phyloP scores from a whole-genome alignment of 2,797 vertebrate genomes.

The Phataginus tricuspis region DNA sequence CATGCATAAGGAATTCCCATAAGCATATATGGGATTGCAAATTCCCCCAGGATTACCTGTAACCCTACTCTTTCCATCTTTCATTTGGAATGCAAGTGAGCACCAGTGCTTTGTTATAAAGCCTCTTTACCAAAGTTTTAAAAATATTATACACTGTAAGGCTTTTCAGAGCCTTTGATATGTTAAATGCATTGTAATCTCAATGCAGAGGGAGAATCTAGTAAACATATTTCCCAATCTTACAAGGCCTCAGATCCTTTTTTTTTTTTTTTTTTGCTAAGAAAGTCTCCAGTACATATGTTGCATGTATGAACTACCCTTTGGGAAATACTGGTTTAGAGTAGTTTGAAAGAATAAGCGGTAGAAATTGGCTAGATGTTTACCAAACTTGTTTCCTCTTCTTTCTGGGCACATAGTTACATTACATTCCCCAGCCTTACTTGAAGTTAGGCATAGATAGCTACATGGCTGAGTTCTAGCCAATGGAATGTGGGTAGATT shows the following conservation, averaged over 20 bases:
- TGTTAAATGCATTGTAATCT: conserved; percentile 20
- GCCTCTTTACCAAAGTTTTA: neutral
- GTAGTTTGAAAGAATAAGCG: conserved; percentile 14
- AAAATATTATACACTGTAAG: neutral
- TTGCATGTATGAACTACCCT: neutral
- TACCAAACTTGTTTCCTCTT: neutral
- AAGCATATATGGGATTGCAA: neutral
- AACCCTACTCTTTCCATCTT: neutral
- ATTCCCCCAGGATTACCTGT: neutral
- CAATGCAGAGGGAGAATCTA: neutral
- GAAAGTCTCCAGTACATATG: neutral
- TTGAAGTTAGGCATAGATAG: neutral
- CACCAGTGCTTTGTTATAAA: neutral
- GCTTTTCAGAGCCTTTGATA: neutral
- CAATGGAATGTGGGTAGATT: neutral
- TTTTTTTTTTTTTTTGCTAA: neutral
- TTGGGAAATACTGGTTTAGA: conserved; percentile 44
- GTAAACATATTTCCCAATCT: neutral
- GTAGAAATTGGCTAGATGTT: conserved; percentile 23
- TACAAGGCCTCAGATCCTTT: neutral
- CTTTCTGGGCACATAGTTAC: neutral
- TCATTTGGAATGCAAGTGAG: neutral
- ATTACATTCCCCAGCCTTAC: neutral
- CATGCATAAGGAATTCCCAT: neutral
- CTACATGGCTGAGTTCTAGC: neutral